These are phyloP conservation scores for Andrena cerasifolii DNA, from an alignment of 1,140 invertebrate species.

Conservation along the genomic window DNA sequence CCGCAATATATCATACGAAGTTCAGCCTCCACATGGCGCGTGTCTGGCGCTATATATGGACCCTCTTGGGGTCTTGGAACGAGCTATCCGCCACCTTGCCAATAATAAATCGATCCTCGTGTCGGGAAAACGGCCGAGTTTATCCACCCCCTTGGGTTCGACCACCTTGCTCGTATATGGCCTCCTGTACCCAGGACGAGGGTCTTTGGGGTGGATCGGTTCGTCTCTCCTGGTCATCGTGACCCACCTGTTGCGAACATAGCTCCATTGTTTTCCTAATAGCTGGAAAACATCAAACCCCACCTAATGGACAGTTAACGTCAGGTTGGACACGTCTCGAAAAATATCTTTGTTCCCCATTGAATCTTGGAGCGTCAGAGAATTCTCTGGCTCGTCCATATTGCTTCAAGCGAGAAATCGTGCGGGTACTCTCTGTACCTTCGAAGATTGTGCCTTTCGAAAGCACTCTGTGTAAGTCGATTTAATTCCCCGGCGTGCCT, in stretches of 20 bases:
- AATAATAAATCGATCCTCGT: slow-evolving; percentile 76
- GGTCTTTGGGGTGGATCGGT: slow-evolving; percentile 22
- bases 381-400: background rate
- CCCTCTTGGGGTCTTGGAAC: slow-evolving; percentile 62
- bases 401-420: background rate
- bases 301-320: slow-evolving; percentile 62
- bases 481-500: background rate
- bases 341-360: slow-evolving; percentile 59
- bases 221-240: slow-evolving; percentile 33
- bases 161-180: slow-evolving; percentile 57
- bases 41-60: slow-evolving; percentile 66
- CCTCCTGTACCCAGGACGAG: slow-evolving; percentile 34
- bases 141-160: slow-evolving; percentile 45
- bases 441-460: background rate
- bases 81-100: slow-evolving; percentile 70
- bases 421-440: too few relatives aligned
- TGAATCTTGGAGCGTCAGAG: background rate
- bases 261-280: slow-evolving; percentile 61
- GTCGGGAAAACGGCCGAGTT: slow-evolving; percentile 57
- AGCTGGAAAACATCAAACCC: slow-evolving; percentile 43
- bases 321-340: slow-evolving; percentile 32
- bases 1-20: slow-evolving; percentile 64
- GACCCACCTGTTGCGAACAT: slow-evolving; percentile 72
- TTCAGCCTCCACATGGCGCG: slow-evolving; percentile 72
- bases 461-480: background rate